Evolutionary conservation across 2,113 vertebrate genomes (phyloP), one percentile per base, ranked within the genome.

Genomic region (Hypanus sabinus): DNA sequence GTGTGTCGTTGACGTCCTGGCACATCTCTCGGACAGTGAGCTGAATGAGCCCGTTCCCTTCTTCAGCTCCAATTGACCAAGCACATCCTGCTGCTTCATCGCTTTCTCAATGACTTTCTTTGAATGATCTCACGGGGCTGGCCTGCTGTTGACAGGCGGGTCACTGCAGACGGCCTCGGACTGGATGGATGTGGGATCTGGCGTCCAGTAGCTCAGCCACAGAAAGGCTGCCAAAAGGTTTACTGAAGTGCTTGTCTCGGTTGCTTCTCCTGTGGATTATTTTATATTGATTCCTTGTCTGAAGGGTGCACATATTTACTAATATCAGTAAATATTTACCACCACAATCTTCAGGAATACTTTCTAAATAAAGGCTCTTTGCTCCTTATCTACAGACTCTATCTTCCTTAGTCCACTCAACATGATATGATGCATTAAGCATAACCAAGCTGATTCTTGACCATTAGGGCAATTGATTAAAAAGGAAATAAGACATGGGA

Each of bases 1-100:
- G 87, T 91, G 65, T 65, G 2, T 65, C 5, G 87, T 33, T 91
- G 85, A 90, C 60, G 65, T 14, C 30, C 85, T 90, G 87, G 87
- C 87, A 68, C 46, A 91, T 91, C 62, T 91, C 62, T 9, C 33
- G 87, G 87, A 36, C 18, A 91, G 87, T 18, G 65, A 68, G 87
- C n/a, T 91, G 87, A 91, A 91, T 91, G 87, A 85, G 46, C 11
- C 22, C 46, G 38, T 27, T 55, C 81, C 81, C 46, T 57, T 85
- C 57, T 85, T 85, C 81, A 57, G 22, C 38, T 0, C 20, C 12
- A 24, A 85, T 33, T 91, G 60, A 91, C 30, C 62, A 91, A n/a
- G 30, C 62, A 68, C 60, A 91, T 91, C 57, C 62, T 91, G 87
- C 57, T 33, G 24, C 24, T 88, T 88, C 62, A 57, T 57, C 27